These are phyloP conservation scores for Odocoileus hemionus DNA, from an alignment of 2,113 vertebrate genomes.

Conservation along the genomic window DNA sequence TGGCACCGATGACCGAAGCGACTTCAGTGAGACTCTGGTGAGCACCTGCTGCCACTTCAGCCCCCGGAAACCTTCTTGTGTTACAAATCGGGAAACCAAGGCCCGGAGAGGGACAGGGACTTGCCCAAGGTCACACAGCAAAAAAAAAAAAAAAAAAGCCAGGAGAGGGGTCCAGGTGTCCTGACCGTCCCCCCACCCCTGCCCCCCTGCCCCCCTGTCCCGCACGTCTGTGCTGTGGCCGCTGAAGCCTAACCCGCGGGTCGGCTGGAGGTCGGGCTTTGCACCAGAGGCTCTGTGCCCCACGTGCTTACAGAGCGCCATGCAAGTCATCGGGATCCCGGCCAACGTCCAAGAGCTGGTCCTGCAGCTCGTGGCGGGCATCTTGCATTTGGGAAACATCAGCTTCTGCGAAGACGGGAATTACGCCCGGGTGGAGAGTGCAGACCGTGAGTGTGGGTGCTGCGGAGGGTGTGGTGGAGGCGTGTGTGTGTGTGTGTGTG, in stretches of 20 bases:
- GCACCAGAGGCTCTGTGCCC: neutral
- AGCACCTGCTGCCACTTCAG: fast-evolving
- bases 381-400: constrained; percentile 95
- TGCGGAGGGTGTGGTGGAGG: fast-evolving
- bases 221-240: fast-evolving
- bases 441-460: constrained; percentile 89
- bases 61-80: neutral
- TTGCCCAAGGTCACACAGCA: neutral
- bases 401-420: constrained; percentile 94
- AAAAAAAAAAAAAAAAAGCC: fast-evolving
- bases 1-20: constrained; percentile 90
- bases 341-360: constrained; percentile 85
- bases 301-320: constrained; percentile 85
- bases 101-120: neutral
- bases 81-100: neutral
- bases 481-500: neutral
- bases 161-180: neutral
- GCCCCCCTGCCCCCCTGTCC: too few species aligned
- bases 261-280: fast-evolving
- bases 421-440: constrained; percentile 91
- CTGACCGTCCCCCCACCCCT: neutral
- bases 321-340: constrained; percentile 94
- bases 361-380: constrained; percentile 92
- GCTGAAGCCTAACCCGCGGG: neutral
- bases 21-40: constrained; percentile 95